A percentile compares a stretch with the other conserved stretches of the same genome.
phyloP scores from a whole-genome alignment of 2,113 vertebrate genomes.

The Ciconia maguari region DNA sequence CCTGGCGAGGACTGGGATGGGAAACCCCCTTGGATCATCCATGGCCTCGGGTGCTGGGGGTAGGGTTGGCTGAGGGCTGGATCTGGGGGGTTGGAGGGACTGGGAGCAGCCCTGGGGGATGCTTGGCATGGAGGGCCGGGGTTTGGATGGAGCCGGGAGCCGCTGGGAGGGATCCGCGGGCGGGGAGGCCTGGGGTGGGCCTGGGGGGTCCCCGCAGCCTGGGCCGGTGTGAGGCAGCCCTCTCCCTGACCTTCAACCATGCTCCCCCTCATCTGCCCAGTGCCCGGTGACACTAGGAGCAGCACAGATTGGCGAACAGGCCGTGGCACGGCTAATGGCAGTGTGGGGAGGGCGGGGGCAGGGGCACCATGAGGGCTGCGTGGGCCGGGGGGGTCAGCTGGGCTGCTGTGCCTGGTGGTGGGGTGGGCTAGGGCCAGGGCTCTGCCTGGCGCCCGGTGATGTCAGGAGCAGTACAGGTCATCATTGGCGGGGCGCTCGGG shows the following conservation, averaged over 20 bases:
- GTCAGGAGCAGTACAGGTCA: background rate
- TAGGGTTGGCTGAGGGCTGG: background rate
- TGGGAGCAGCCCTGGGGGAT: background rate
- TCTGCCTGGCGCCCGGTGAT: no score
- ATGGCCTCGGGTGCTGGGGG: background rate
- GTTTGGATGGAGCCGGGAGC: no score
- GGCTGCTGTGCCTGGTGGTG: background rate
- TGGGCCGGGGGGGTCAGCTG: background rate
- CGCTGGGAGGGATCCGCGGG: background rate
- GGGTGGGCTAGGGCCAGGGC: no score
- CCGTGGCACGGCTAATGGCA: background rate
- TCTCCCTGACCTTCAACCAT: background rate
- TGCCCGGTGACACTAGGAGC: rapidly evolving
- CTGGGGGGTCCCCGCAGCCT: rapidly evolving
- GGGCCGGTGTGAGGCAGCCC: background rate
- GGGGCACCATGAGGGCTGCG: background rate
- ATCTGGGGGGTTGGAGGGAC: rapidly evolving
- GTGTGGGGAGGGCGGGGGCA: no score
- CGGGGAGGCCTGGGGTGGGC: background rate
- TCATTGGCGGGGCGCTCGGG: rapidly evolving
- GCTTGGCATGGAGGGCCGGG: background rate
- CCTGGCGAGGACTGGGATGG: background rate
- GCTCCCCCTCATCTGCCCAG: background rate
- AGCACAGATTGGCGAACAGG: no score
- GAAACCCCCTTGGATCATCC: background rate